phyloP scores from a whole-genome alignment of 1,140 invertebrate genomes.

The Berghia stephanieae region DNA sequence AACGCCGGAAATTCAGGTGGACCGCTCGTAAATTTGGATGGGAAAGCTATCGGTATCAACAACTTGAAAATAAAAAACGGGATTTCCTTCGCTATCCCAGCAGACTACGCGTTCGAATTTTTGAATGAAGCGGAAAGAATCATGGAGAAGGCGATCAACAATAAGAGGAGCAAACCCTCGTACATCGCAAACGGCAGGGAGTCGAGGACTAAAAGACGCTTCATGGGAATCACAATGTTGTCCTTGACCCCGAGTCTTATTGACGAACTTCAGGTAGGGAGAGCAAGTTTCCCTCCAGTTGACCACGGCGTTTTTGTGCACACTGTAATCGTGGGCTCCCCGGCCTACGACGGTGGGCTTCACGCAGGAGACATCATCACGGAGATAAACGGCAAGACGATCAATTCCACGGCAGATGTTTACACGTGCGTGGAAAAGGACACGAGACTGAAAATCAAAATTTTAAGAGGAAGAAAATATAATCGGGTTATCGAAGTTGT shows the following conservation, averaged over 20 bases:
- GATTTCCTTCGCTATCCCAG: conserved; percentile 94
- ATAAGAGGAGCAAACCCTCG: conserved; percentile 4
- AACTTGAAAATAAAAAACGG: conserved; percentile 85
- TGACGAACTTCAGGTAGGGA: conserved; percentile 71
- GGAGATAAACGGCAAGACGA: conserved; percentile 77
- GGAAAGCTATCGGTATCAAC: conserved; percentile 94
- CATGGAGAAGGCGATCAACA: conserved; percentile 58
- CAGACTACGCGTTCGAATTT: conserved; percentile 89
- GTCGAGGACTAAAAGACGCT: conserved; percentile 66
- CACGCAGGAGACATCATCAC: conserved; percentile 85
- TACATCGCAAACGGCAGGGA: conserved; percentile 23
- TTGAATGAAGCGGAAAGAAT: conserved; percentile 72
- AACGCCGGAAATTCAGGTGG: conserved; percentile 94
- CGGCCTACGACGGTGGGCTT: conserved; percentile 80
- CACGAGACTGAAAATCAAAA: too few relatives aligned
- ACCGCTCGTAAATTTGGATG: conserved; percentile 90
- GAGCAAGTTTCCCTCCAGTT: conserved; percentile 68
- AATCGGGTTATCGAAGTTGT: too few relatives aligned
- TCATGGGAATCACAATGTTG: conserved; percentile 89
- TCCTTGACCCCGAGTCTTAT: conserved; percentile 82
- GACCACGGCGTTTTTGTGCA: conserved; percentile 83
- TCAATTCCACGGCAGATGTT: conserved; percentile 75
- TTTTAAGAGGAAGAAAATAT: too few relatives aligned
- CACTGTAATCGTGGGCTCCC: conserved; percentile 85
- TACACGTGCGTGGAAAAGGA: conserved; percentile 72